Conservation (phyloP, 2,888 invertebrate species). For the Blastobasis lacticolella region DNA sequence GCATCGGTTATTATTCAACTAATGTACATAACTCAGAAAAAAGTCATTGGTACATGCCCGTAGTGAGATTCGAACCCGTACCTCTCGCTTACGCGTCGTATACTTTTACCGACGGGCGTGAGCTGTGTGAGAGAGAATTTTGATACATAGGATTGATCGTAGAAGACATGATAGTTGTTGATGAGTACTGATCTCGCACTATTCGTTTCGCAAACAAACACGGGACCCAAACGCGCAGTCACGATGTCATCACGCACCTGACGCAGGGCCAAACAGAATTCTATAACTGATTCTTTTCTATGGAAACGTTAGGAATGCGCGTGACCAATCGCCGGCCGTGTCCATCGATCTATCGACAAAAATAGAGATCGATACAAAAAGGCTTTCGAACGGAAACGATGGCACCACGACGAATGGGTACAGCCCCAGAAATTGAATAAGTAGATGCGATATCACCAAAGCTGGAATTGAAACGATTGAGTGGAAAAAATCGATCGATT, state of each 20-base stretch:
- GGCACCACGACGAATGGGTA: conserved; percentile 57
- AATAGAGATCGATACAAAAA: conserved; percentile 22
- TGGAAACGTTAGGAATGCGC: conserved; percentile 58
- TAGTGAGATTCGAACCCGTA: too few relatives aligned
- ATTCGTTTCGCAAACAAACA: neutral
- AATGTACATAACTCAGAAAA: too few relatives aligned
- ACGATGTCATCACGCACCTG: conserved; percentile 26
- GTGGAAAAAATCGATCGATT: conserved; percentile 58
- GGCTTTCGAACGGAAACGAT: conserved; percentile 54
- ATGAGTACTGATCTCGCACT: neutral
- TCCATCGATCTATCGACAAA: conserved; percentile 40
- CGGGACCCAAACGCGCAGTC: neutral
- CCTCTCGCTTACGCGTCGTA: too few relatives aligned
- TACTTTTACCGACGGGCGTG: too few relatives aligned
- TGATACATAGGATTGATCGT: too few relatives aligned
- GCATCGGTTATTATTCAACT: too few relatives aligned
- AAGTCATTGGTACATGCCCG: too few relatives aligned
- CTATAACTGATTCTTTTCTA: conserved; percentile 32
- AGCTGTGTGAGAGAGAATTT: too few relatives aligned
- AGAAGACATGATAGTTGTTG: too few relatives aligned
- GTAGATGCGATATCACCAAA: conserved; percentile 61
- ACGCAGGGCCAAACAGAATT: conserved; percentile 30
- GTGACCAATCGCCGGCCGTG: conserved; percentile 51
- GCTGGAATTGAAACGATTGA: conserved; percentile 64
- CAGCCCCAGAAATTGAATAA: conserved; percentile 66